A percentile compares a stretch with the other conserved stretches of the same genome.
Conservation (phyloP, 1,140 invertebrate genomes). For the Brachystomella parvula region DNA sequence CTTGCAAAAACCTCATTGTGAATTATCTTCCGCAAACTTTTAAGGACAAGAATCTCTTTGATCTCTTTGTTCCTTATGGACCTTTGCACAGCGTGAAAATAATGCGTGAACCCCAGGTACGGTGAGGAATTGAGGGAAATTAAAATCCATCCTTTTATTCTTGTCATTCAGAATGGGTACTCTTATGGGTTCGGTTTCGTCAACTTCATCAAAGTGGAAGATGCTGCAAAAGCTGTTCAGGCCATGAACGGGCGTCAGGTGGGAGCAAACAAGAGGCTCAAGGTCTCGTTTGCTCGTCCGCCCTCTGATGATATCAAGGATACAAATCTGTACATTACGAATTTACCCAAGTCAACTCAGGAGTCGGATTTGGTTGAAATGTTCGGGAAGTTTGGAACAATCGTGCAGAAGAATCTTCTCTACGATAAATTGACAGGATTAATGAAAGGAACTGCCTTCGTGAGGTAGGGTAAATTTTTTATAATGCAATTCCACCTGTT, state of each 20-base stretch:
- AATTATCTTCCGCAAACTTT: constrained; percentile 65
- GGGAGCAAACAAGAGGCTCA: constrained; percentile 68
- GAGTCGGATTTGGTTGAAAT: constrained; percentile 72
- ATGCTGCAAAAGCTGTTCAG: constrained; percentile 75
- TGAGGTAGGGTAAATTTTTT: constrained; percentile 55
- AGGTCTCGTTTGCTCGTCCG: constrained; percentile 85
- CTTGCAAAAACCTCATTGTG: constrained; percentile 13
- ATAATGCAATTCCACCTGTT: constrained; percentile 7
- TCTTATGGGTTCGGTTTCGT: constrained; percentile 96
- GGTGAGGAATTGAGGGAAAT: neutral
- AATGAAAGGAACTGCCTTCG: constrained; percentile 80
- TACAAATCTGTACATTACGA: constrained; percentile 88
- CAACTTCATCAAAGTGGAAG: constrained; percentile 75
- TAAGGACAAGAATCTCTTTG: constrained; percentile 80
- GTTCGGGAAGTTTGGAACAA: constrained; percentile 76
- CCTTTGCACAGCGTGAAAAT: constrained; percentile 81
- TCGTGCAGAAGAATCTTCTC: constrained; percentile 82
- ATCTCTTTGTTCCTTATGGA: constrained; percentile 77
- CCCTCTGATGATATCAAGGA: constrained; percentile 87
- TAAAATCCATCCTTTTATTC: neutral
- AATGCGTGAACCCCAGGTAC: constrained; percentile 81
- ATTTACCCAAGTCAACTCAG: constrained; percentile 73
- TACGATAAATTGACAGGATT: constrained; percentile 77
- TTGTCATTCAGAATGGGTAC: constrained; percentile 69
- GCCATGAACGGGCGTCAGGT: constrained; percentile 80